Percentiles rank a stretch among this genome's conserved stretches.
These are phyloP conservation scores for Talpa occidentalis DNA, from an alignment of 2,113 vertebrate genomes.

Conservation along the genomic window DNA sequence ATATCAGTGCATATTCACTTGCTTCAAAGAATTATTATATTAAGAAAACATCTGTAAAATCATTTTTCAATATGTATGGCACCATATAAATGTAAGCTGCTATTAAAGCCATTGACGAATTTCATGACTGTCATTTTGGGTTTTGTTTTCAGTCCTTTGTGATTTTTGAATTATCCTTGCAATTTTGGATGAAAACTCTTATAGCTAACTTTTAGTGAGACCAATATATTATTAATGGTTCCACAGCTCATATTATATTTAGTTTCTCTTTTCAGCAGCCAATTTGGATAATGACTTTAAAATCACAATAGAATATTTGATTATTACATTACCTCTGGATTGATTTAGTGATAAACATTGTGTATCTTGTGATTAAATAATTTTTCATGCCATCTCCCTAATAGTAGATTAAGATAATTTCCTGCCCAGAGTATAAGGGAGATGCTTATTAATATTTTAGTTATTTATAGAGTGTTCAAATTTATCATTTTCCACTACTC, in stretches of 20 bases:
- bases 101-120: slow-evolving; percentile 59
- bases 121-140: slow-evolving; percentile 56
- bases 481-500: slow-evolving; percentile 32
- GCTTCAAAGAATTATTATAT: slow-evolving; percentile 60
- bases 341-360: slow-evolving; percentile 64
- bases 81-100: slow-evolving; percentile 40
- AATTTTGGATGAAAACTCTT: slow-evolving; percentile 59
- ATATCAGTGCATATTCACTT: slow-evolving; percentile 42
- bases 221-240: slow-evolving; percentile 56
- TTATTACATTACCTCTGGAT: slow-evolving; percentile 36
- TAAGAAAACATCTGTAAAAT: slow-evolving; percentile 62
- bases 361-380: slow-evolving; percentile 60
- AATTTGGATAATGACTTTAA: slow-evolving; percentile 66
- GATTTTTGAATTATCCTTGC: slow-evolving; percentile 59
- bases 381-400: slow-evolving; percentile 52
- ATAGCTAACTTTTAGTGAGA: slow-evolving; percentile 57
- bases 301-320: slow-evolving; percentile 58
- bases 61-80: slow-evolving; percentile 43
- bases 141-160: slow-evolving; percentile 53
- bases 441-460: slow-evolving; percentile 42
- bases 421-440: slow-evolving; percentile 15
- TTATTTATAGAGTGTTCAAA: slow-evolving; percentile 50
- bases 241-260: slow-evolving; percentile 46
- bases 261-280: slow-evolving; percentile 46
- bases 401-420: slow-evolving; percentile 59